A percentile compares a stretch with the other conserved stretches of the same genome.
phyloP scores from a whole-genome alignment of 2,113 vertebrate species.

The Entomyzon cyanotis region DNA sequence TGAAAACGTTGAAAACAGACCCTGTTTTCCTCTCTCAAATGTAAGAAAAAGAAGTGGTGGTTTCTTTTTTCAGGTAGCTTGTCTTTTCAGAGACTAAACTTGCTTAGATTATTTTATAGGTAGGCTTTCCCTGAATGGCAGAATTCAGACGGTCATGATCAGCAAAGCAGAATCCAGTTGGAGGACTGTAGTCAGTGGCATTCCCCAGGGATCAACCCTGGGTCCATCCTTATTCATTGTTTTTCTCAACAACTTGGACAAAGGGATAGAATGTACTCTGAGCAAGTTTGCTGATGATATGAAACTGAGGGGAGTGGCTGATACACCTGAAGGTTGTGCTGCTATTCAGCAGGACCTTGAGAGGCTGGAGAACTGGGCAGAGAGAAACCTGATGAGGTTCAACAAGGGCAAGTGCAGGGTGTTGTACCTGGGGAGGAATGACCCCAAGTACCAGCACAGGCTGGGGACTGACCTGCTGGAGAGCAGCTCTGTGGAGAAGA shows the following conservation, averaged over 20 bases:
- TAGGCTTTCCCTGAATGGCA: background rate
- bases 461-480: background rate
- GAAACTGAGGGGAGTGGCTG: background rate
- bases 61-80: background rate
- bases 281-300: accelerated
- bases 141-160: background rate
- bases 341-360: background rate
- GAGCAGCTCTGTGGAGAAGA: background rate
- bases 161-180: background rate
- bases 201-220: background rate
- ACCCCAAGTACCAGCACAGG: background rate
- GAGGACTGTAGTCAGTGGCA: background rate
- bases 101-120: background rate
- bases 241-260: background rate
- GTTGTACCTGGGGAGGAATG: background rate
- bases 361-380: background rate
- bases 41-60: background rate
- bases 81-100: background rate
- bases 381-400: accelerated
- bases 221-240: background rate
- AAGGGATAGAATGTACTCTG: background rate
- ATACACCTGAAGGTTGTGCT: background rate
- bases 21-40: background rate
- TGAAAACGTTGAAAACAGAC: background rate
- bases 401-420: no score